A percentile compares a stretch with the other conserved stretches of the same genome.
Conservation (phyloP, 2,888 invertebrate species). For the Frankliniella intonsa region DNA sequence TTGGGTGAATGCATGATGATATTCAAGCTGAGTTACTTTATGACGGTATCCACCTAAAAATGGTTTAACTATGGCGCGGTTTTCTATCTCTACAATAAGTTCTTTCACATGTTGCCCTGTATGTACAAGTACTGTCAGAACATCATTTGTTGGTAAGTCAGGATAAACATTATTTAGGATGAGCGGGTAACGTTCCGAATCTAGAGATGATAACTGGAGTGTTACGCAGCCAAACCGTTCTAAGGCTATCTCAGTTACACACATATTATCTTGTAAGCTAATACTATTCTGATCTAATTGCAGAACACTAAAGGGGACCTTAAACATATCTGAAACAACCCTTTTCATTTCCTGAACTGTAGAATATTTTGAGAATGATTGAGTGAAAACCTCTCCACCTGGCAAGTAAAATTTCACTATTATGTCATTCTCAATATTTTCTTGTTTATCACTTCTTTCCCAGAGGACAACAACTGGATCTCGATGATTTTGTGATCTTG, state of each 20-base stretch:
- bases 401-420: background rate
- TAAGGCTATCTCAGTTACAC: background rate
- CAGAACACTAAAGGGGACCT: background rate
- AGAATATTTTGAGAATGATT: background rate
- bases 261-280: background rate
- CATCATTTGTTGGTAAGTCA: background rate
- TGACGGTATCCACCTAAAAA: slow-evolving; percentile 78
- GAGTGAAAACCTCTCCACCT: background rate
- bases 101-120: slow-evolving; percentile 42
- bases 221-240: background rate
- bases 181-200: background rate
- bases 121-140: background rate
- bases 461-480: slow-evolving; percentile 1
- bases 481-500: background rate
- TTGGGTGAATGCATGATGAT: slow-evolving; percentile 78
- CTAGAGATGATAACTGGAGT: background rate
- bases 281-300: background rate
- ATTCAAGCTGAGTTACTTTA: slow-evolving; percentile 62
- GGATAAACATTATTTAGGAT: background rate
- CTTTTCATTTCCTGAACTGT: background rate
- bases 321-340: background rate
- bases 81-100: slow-evolving; percentile 57
- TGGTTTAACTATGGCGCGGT: slow-evolving; percentile 62
- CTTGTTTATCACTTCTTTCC: background rate
- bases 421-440: background rate